Conservation (phyloP, 1,140 invertebrate genomes). For the Tribolium madens region DNA sequence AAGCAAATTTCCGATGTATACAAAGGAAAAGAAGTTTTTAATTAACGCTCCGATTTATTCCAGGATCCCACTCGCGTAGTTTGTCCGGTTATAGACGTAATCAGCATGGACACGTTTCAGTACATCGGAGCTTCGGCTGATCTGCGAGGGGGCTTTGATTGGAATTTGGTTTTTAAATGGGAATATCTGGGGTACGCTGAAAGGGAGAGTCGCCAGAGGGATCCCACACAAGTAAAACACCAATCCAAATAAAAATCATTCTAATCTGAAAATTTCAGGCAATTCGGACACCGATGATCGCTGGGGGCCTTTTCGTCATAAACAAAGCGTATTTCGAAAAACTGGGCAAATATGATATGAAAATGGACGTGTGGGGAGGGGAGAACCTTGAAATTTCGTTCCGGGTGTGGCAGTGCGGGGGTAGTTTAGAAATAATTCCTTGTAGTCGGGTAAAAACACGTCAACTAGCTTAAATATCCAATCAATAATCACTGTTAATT, state of each 20-base stretch:
- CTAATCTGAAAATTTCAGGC: conserved; percentile 65
- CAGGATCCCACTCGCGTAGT: conserved; percentile 90
- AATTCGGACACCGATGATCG: conserved; percentile 93
- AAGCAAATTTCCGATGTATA: neutral
- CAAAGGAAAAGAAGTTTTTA: neutral
- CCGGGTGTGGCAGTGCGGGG: conserved; percentile 96
- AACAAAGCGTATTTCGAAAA: conserved; percentile 92
- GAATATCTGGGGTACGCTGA: conserved; percentile 91
- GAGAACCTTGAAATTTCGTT: conserved; percentile 85
- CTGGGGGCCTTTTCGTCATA: conserved; percentile 94
- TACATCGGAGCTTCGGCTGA: conserved; percentile 94
- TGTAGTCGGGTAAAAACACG: conserved; percentile 80
- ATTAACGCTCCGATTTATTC: conserved; percentile 58
- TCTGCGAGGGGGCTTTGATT: conserved; percentile 95
- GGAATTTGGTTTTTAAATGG: conserved; percentile 97
- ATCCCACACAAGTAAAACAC: conserved; percentile 74
- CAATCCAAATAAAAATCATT: conserved; percentile 1
- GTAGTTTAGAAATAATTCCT: conserved; percentile 93
- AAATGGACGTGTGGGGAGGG: conserved; percentile 97
- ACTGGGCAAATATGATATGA: conserved; percentile 96
- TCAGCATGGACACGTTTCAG: conserved; percentile 98
- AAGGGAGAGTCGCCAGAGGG: conserved; percentile 80
- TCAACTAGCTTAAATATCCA: neutral
- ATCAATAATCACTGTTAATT: neutral
- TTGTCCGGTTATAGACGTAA: conserved; percentile 97